A percentile compares a stretch with the other conserved stretches of the same genome.
phyloP scores from a whole-genome alignment of 2,797 vertebrate genomes.

The Cossypha dichroa region DNA sequence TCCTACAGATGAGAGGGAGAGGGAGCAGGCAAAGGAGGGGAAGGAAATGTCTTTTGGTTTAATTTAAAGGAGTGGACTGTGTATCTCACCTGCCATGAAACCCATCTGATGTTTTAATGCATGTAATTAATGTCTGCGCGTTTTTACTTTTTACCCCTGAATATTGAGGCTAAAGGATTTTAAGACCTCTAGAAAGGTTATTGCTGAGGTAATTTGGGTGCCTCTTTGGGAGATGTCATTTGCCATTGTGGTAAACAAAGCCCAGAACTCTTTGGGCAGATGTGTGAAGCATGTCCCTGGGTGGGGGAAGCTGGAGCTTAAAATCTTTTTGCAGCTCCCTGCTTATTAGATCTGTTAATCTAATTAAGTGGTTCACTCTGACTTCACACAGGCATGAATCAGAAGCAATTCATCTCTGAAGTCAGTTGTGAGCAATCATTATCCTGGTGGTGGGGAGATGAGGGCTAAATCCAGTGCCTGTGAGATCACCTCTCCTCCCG shows the following conservation, averaged over 20 bases:
- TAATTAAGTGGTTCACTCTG: constrained; percentile 44
- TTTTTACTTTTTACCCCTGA: background rate
- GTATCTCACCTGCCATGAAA: background rate
- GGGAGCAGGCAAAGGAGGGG: background rate
- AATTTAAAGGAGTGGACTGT: background rate
- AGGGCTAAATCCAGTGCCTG: background rate
- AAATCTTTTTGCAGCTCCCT: background rate
- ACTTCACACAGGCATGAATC: background rate
- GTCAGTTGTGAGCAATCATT: background rate
- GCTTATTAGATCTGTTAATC: constrained; percentile 53
- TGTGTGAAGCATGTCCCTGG: background rate
- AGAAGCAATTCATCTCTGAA: constrained; percentile 1
- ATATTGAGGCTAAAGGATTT: background rate
- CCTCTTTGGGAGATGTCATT: background rate
- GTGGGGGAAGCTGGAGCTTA: background rate
- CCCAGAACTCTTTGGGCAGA: background rate
- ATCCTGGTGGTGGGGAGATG: background rate
- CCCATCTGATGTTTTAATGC: background rate
- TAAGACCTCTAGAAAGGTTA: background rate
- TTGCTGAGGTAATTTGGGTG: background rate
- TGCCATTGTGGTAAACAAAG: background rate
- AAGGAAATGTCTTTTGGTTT: constrained; percentile 4
- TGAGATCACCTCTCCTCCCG: background rate
- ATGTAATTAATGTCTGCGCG: background rate
- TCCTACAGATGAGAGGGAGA: constrained; percentile 2